Percentiles rank a stretch among this genome's conserved stretches.
Evolutionary conservation across 2,888 invertebrate species (phyloP).

Genomic region (Nipponacmea schrenckii): DNA sequence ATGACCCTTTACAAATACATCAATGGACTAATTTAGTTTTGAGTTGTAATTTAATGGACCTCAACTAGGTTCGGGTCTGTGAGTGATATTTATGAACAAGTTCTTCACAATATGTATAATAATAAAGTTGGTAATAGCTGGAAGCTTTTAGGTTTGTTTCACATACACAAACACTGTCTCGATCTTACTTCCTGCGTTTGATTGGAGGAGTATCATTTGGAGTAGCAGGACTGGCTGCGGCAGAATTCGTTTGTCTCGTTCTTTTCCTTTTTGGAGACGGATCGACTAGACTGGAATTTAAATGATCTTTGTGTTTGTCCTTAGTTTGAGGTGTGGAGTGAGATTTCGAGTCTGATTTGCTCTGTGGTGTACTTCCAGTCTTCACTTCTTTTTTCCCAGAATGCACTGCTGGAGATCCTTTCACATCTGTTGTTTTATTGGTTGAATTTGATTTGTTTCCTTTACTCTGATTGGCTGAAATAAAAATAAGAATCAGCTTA

Average conservation of each 20-base stretch:
- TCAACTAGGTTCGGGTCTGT: too few relatives aligned
- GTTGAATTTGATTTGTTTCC: not conserved
- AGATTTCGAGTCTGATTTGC: constrained; percentile 25
- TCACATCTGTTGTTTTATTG: not conserved
- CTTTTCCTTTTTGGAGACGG: constrained; percentile 57
- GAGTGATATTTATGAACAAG: too few relatives aligned
- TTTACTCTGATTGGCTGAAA: not conserved
- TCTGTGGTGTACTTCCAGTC: not conserved
- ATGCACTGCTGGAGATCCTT: not conserved
- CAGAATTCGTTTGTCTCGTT: constrained; percentile 49
- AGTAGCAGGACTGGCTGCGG: constrained; percentile 49
- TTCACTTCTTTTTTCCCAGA: constrained; percentile 16
- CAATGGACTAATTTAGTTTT: too few relatives aligned
- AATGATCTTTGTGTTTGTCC: constrained; percentile 26
- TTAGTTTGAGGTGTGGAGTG: constrained; percentile 14
- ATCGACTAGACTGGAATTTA: constrained; percentile 38
- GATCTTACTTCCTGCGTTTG: constrained; percentile 50
- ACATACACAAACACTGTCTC: too few relatives aligned
- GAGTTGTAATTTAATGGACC: too few relatives aligned
- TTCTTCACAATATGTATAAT: too few relatives aligned
- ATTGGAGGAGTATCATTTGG: constrained; percentile 47
- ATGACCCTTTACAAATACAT: too few relatives aligned
- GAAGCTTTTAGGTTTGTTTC: too few relatives aligned
- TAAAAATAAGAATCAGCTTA: not conserved
- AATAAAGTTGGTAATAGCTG: too few relatives aligned